A percentile compares a stretch with the other conserved stretches of the same genome.
These are phyloP conservation scores for Scytalopus superciliaris DNA, from an alignment of 2,113 vertebrate species.

Conservation along the genomic window DNA sequence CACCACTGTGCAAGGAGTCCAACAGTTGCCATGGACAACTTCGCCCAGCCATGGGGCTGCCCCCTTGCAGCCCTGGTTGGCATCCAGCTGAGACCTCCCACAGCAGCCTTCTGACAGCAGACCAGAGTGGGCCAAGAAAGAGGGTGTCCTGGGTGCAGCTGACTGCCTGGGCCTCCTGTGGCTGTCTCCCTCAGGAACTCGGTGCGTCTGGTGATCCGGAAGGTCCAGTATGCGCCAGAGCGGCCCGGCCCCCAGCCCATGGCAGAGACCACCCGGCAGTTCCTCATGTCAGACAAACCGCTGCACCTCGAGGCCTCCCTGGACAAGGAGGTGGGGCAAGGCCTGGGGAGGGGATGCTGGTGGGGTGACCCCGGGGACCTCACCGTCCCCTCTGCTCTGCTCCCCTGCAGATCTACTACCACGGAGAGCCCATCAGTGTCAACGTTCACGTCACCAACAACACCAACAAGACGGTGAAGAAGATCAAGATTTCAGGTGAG, in stretches of 20 bases:
- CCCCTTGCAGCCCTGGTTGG: not conserved
- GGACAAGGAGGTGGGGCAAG: conserved; percentile 83
- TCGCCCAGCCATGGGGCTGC: rapidly evolving
- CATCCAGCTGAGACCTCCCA: not conserved
- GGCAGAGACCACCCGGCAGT: conserved; percentile 92
- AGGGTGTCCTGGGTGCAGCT: rapidly evolving
- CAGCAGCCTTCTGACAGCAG: not conserved
- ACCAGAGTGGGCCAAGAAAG: not conserved
- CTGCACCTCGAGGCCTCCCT: conserved; percentile 92
- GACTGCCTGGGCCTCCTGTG: rapidly evolving
- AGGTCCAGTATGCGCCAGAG: conserved; percentile 93
- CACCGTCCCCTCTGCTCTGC: not conserved
- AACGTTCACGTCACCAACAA: conserved; percentile 98
- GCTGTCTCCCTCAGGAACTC: conserved; percentile 81
- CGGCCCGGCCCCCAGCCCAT: conserved; percentile 89
- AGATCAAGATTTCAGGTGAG: conserved; percentile 94
- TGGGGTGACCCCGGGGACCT: not conserved
- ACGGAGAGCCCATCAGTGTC: conserved; percentile 94
- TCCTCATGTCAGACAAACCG: conserved; percentile 96
- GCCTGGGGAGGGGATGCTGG: not conserved
- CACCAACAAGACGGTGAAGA: conserved; percentile 97
- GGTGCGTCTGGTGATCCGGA: conserved; percentile 91
- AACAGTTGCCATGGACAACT: not conserved
- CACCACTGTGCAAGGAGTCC: not conserved
- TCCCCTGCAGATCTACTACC: conserved; percentile 89